Percentiles rank a stretch among this genome's conserved stretches.
phyloP scores from a whole-genome alignment of 2,797 vertebrate species.

The Pangasius krempfi region DNA sequence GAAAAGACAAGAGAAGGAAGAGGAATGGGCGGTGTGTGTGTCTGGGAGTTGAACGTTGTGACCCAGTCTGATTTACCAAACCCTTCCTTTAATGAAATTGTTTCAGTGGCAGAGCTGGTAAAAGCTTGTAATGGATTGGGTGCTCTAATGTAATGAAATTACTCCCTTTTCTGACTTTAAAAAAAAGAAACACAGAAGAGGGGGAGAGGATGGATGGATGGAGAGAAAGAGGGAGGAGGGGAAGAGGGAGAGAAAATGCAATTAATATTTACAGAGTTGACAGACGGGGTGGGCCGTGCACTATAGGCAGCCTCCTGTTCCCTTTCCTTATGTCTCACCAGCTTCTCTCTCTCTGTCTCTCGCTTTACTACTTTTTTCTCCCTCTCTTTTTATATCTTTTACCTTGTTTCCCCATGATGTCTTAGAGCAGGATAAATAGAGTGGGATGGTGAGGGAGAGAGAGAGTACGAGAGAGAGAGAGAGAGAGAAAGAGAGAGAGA shows the following conservation, averaged over 20 bases:
- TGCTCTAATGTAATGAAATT: conserved; percentile 99
- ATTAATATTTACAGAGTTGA: conserved; percentile 99
- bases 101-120: conserved; percentile 99
- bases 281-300: conserved; percentile 86
- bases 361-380: conserved; percentile 49
- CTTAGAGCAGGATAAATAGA: conserved; percentile 36
- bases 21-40: conserved; percentile 43
- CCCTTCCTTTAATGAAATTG: conserved; percentile 99
- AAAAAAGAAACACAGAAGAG: conserved; percentile 47
- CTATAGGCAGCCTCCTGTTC: conserved; percentile 69
- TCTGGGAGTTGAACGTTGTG: conserved; percentile 83
- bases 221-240: conserved; percentile 33
- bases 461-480: conserved; percentile 22
- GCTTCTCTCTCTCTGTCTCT: conserved; percentile 51
- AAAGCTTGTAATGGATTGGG: conserved; percentile 99
- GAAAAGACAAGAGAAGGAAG: conserved; percentile 76
- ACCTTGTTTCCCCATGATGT: conserved; percentile 10
- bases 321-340: conserved; percentile 46
- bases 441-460: neutral
- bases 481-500: neutral
- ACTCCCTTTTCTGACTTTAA: conserved; percentile 94
- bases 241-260: conserved; percentile 79
- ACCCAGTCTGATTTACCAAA: conserved; percentile 98
- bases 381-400: conserved; percentile 22
- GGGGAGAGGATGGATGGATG: conserved; percentile 60